Conservation (phyloP, 2,797 vertebrate genomes). For the Tachyglossus aculeatus region DNA sequence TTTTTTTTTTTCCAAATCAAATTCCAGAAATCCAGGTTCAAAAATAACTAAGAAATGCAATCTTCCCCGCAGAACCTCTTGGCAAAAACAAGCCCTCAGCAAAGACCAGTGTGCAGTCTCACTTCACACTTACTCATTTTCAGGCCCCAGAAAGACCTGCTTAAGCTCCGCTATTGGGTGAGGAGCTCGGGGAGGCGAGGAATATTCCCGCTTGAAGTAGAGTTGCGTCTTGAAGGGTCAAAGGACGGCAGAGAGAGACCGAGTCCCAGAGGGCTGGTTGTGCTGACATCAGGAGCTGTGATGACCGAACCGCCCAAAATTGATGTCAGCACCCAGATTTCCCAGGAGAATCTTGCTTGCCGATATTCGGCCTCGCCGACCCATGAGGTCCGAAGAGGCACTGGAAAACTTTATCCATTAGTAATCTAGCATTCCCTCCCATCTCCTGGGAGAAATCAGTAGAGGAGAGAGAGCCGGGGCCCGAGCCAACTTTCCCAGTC, state of each 20-base stretch:
- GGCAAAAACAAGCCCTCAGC: slow-evolving; percentile 44
- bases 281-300: neutral
- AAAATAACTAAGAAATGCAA: slow-evolving; percentile 55
- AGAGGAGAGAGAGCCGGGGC: slow-evolving; percentile 35
- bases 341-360: slow-evolving; percentile 33
- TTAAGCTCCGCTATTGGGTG: neutral
- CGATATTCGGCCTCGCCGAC: slow-evolving; percentile 47
- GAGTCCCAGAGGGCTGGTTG: neutral
- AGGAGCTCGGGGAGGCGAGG: neutral
- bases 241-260: neutral
- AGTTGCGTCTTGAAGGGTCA: neutral
- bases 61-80: slow-evolving; percentile 35
- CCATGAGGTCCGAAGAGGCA: slow-evolving; percentile 52
- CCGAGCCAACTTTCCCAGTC: slow-evolving; percentile 39
- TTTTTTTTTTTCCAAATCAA: slow-evolving; percentile 24
- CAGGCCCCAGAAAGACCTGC: slow-evolving; percentile 21
- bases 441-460: slow-evolving; percentile 58
- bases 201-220: neutral
- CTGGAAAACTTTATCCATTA: slow-evolving; percentile 56
- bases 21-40: slow-evolving; percentile 57
- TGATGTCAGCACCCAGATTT: slow-evolving; percentile 20
- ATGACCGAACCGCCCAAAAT: slow-evolving; percentile 43
- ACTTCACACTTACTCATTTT: slow-evolving; percentile 56
- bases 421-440: slow-evolving; percentile 60
- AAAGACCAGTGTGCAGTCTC: slow-evolving; percentile 33